A percentile compares a stretch with the other conserved stretches of the same genome.
Evolutionary conservation across 2,888 invertebrate species (phyloP).

Genomic region (Gasteruption jaculator): DNA sequence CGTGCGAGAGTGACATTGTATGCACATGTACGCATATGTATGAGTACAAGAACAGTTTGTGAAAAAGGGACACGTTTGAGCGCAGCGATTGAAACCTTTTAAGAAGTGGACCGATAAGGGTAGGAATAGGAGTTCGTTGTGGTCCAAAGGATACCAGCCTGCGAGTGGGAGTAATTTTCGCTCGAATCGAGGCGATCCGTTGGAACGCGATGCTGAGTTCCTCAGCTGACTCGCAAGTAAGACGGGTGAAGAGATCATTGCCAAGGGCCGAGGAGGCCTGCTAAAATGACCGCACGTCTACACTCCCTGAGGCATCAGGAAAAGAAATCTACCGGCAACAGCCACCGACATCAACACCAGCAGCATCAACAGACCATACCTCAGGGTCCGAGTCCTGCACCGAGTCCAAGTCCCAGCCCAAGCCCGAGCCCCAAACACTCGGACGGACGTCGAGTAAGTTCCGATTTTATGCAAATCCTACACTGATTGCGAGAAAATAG

Average conservation of each 20-base stretch:
- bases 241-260: constrained; percentile 38
- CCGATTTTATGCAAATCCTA: too few species aligned
- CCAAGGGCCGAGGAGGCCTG: constrained; percentile 43
- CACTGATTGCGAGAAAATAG: too few species aligned
- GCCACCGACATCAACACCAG: constrained; percentile 30
- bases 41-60: too few species aligned
- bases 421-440: constrained; percentile 48
- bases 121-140: too few species aligned
- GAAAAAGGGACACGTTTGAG: too few species aligned
- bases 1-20: too few species aligned
- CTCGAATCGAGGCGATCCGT: constrained; percentile 20
- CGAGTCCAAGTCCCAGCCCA: constrained; percentile 44
- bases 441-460: constrained; percentile 49
- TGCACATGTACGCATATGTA: too few species aligned
- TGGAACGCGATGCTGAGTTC: constrained; percentile 41
- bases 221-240: constrained; percentile 36
- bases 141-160: too few species aligned
- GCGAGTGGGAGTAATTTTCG: too few species aligned
- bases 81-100: too few species aligned
- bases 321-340: constrained; percentile 39
- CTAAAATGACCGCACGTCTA: constrained; percentile 50
- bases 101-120: too few species aligned
- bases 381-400: constrained; percentile 39
- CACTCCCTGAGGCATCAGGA: constrained; percentile 50
- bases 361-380: constrained; percentile 20